Evolutionary conservation across 2,113 vertebrate genomes (phyloP).

Genomic region (Tetraodon nigroviridis): DNA sequence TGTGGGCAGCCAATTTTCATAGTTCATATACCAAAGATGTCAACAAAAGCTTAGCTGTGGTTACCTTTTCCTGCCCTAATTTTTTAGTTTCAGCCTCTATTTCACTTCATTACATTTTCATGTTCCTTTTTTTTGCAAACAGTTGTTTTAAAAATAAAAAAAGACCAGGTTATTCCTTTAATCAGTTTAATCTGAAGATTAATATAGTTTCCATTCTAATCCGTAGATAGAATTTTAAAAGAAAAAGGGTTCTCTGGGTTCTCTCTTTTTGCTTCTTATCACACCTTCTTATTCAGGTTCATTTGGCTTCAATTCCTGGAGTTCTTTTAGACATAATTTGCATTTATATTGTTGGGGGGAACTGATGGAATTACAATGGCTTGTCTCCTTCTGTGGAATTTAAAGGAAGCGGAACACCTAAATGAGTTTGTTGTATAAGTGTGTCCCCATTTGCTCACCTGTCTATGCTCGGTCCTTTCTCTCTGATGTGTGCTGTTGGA

Average conservation of each 20-base stretch:
- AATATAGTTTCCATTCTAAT: constrained; percentile 22
- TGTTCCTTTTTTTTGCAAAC: constrained; percentile 7
- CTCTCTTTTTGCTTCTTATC: constrained; percentile 41
- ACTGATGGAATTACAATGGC: constrained; percentile 56
- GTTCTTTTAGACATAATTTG: constrained; percentile 60
- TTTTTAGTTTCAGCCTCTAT: background rate
- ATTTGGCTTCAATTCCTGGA: constrained; percentile 37
- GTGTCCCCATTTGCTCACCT: constrained; percentile 10
- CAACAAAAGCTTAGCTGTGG: too few species aligned
- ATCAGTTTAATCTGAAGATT: constrained; percentile 17
- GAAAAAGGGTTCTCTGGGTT: constrained; percentile 25
- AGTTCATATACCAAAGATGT: too few species aligned
- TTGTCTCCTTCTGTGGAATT: constrained; percentile 20
- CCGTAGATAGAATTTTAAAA: constrained; percentile 12
- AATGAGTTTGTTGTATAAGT: background rate
- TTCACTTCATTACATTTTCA: constrained; percentile 1
- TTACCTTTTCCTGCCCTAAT: too few species aligned
- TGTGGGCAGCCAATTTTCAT: too few species aligned
- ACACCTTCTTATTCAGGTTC: constrained; percentile 31
- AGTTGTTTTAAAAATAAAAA: background rate
- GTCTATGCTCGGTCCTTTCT: constrained; percentile 1
- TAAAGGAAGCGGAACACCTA: constrained; percentile 20
- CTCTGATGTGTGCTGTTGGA: constrained; percentile 19
- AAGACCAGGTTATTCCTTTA: background rate
- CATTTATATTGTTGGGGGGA: constrained; percentile 66